These are phyloP conservation scores for Conus ventricosus DNA, from an alignment of 1,140 invertebrate species.

Conservation along the genomic window DNA sequence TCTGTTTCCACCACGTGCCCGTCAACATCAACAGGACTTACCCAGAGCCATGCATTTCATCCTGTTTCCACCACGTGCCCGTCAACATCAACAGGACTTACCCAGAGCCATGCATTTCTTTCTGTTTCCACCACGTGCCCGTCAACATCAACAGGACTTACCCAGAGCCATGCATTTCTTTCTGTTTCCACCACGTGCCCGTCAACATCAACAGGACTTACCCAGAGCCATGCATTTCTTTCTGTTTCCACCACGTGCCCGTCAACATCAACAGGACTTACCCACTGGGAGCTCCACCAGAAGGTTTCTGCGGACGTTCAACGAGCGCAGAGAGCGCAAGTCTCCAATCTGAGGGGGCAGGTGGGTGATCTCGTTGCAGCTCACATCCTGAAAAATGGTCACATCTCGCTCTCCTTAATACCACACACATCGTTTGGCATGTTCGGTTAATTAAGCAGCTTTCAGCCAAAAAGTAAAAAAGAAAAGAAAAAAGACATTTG, in stretches of 20 bases:
- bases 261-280: slow-evolving; percentile 73
- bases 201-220: slow-evolving; percentile 73
- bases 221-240: slow-evolving; percentile 77
- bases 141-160: slow-evolving; percentile 73
- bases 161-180: slow-evolving; percentile 79
- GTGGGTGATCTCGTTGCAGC: slow-evolving; percentile 92
- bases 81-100: slow-evolving; percentile 73
- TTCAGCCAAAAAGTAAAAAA: background rate
- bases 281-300: slow-evolving; percentile 90
- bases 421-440: background rate
- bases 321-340: slow-evolving; percentile 78
- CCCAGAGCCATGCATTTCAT: slow-evolving; percentile 79
- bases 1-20: too few relatives aligned
- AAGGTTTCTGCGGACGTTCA: slow-evolving; percentile 90
- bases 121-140: too few relatives aligned
- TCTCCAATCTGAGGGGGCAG: slow-evolving; percentile 91
- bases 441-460: too few relatives aligned
- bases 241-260: too few relatives aligned
- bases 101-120: slow-evolving; percentile 79
- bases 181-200: too few relatives aligned
- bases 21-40: slow-evolving; percentile 73
- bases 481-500: background rate
- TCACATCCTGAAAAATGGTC: slow-evolving; percentile 81
- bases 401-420: background rate
- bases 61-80: too few relatives aligned